Conservation (phyloP, 2,797 vertebrate genomes). For the Pagetopsis macropterus region DNA sequence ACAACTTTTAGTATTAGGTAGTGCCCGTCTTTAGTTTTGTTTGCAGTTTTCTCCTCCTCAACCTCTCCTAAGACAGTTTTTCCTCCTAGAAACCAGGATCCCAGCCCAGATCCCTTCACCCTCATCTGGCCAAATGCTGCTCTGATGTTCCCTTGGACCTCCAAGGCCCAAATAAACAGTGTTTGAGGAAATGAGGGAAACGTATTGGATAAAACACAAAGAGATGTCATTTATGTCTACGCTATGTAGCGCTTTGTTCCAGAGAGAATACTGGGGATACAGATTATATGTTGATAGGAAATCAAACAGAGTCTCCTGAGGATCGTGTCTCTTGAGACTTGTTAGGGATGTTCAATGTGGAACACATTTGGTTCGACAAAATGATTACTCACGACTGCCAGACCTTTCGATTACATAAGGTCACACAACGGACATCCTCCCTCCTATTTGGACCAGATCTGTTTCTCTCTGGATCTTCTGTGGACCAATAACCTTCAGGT, state of each 20-base stretch:
- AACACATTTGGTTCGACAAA: slow-evolving; percentile 24
- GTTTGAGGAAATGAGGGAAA: slow-evolving; percentile 2
- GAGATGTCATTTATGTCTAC: slow-evolving; percentile 32
- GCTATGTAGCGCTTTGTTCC: slow-evolving; percentile 9
- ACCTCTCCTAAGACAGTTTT: slow-evolving; percentile 47
- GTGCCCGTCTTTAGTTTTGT: slow-evolving; percentile 8
- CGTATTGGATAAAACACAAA: slow-evolving; percentile 11
- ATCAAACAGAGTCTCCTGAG: slow-evolving; percentile 16
- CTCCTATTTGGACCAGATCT: slow-evolving; percentile 13
- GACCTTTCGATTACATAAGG: slow-evolving; percentile 13
- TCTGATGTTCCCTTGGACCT: slow-evolving; percentile 31
- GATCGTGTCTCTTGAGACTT: slow-evolving; percentile 4
- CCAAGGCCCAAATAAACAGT: slow-evolving; percentile 11
- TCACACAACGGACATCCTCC: background rate
- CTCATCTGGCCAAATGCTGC: slow-evolving; percentile 33
- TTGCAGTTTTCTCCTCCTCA: slow-evolving; percentile 43
- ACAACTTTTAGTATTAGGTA: slow-evolving; percentile 12
- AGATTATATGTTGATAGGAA: slow-evolving; percentile 15
- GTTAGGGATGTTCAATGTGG: background rate
- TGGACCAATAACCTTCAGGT: slow-evolving; percentile 27
- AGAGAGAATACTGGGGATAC: slow-evolving; percentile 6
- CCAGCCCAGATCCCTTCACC: slow-evolving; percentile 28
- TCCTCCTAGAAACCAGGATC: slow-evolving; percentile 25
- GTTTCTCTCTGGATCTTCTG: slow-evolving; percentile 36
- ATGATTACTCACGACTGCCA: slow-evolving; percentile 21